These are phyloP conservation scores for Phylloscopus collybita DNA, from an alignment of 2,797 vertebrate genomes.

Conservation along the genomic window DNA sequence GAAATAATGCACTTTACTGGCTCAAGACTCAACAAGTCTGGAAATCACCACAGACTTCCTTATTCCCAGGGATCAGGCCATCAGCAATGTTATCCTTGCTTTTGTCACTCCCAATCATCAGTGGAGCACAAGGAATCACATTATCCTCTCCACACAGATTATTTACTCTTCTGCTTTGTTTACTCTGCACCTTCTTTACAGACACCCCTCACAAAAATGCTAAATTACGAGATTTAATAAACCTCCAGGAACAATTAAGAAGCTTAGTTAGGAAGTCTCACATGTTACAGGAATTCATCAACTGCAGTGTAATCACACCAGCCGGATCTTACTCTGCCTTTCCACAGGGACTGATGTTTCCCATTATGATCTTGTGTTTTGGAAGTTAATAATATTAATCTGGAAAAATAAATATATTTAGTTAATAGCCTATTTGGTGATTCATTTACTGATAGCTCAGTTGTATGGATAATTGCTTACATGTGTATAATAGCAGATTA, in stretches of 20 bases:
- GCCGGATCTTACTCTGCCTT: not conserved
- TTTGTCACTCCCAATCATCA: fast-evolving
- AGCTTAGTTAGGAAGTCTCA: not conserved
- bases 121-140: fast-evolving
- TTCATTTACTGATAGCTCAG: not conserved
- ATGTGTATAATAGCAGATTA: not conserved
- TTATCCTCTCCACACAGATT: not conserved
- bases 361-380: not conserved
- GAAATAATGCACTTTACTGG: not conserved
- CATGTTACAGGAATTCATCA: not conserved
- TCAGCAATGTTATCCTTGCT: not conserved
- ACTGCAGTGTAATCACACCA: not conserved
- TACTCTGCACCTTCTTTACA: not conserved
- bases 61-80: not conserved
- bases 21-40: not conserved
- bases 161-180: not conserved
- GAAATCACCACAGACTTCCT: not conserved
- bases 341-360: not conserved
- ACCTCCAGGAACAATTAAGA: not conserved
- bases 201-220: not conserved
- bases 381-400: not conserved
- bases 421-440: not conserved
- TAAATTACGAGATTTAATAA: not conserved
- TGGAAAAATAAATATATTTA: not conserved
- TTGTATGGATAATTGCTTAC: not conserved